These are phyloP conservation scores for Lucinisca nassula DNA, from an alignment of 2,888 invertebrate genomes.

Conservation along the genomic window DNA sequence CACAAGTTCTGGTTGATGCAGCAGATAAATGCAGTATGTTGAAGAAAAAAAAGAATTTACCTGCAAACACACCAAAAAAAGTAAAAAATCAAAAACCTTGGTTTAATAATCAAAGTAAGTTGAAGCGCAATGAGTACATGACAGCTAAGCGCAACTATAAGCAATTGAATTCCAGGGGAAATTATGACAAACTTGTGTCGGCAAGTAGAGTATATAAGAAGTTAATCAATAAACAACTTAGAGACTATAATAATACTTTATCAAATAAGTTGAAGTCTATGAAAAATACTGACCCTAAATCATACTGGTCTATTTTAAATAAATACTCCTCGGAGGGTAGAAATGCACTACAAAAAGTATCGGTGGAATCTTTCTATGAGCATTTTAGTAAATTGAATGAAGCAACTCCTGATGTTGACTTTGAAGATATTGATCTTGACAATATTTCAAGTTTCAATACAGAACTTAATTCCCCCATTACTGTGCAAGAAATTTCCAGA, in stretches of 20 bases:
- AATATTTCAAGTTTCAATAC: neutral
- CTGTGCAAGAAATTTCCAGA: neutral
- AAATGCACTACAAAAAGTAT: neutral
- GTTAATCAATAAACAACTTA: neutral
- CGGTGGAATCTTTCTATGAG: neutral
- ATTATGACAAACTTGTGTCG: neutral
- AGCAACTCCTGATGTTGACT: neutral
- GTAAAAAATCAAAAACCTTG: neutral
- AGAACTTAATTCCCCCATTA: neutral
- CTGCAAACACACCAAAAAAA: neutral
- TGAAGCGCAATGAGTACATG: neutral
- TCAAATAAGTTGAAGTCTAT: neutral
- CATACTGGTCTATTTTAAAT: conserved; percentile 8
- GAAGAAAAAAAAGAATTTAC: neutral
- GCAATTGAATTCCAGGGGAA: neutral
- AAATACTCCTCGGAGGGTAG: neutral
- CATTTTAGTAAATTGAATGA: conserved; percentile 12
- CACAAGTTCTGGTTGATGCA: neutral
- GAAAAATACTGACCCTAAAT: conserved; percentile 7
- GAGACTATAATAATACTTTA: neutral
- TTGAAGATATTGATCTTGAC: neutral
- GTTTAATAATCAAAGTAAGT: conserved; percentile 8
- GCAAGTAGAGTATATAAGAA: neutral
- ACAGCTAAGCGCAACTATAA: neutral
- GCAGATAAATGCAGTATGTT: neutral